A percentile compares a stretch with the other conserved stretches of the same genome.
These are phyloP conservation scores for Penaeus japonicus DNA, from an alignment of 1,140 invertebrate species.

Conservation along the genomic window DNA sequence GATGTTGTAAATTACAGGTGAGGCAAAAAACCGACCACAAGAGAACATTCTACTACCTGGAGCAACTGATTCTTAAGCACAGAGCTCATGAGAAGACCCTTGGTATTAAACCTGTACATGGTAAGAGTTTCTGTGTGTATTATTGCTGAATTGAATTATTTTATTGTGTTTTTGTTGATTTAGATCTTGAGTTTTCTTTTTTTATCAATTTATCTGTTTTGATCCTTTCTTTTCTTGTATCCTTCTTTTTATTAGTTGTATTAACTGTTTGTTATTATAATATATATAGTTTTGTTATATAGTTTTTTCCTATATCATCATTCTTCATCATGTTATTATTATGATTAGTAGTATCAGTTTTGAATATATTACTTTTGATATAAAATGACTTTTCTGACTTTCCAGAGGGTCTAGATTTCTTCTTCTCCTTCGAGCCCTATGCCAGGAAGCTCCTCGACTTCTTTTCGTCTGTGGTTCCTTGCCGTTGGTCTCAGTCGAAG, in stretches of 20 bases:
- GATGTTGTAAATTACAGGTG: conserved; percentile 73
- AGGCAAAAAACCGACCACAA: conserved; percentile 90
- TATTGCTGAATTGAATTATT: neutral
- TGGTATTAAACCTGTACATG: conserved; percentile 92
- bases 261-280: too few species aligned
- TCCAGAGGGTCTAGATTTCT: conserved; percentile 95
- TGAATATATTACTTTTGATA: too few species aligned
- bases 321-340: too few species aligned
- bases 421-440: conserved; percentile 85
- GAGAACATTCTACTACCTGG: conserved; percentile 98
- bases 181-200: too few species aligned
- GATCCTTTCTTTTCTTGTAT: too few species aligned
- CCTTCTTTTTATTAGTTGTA: too few species aligned
- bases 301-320: too few species aligned
- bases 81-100: conserved; percentile 90
- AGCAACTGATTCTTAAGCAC: conserved; percentile 96
- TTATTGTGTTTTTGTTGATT: too few species aligned
- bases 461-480: conserved; percentile 84
- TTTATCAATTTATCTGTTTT: too few species aligned
- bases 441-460: conserved; percentile 98
- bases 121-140: conserved; percentile 65
- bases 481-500: conserved; percentile 87
- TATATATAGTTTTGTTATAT: too few species aligned
- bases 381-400: conserved; percentile 59
- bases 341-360: too few species aligned